phyloP scores from a whole-genome alignment of 2,797 vertebrate genomes.

The Sciurus vulgaris region DNA sequence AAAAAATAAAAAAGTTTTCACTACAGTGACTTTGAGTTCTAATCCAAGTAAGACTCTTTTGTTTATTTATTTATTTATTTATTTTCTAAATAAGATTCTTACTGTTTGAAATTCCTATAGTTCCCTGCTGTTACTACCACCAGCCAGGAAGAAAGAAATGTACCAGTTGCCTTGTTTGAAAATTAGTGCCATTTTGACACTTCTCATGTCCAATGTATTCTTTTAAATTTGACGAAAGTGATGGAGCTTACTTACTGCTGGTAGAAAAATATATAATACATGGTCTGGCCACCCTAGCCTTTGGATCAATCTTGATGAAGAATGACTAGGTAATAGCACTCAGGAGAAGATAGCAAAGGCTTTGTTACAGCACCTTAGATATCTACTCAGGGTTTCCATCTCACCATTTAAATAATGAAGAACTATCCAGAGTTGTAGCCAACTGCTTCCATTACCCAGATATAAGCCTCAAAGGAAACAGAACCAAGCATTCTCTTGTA shows the following conservation, averaged over 20 bases:
- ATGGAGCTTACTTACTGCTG: background rate
- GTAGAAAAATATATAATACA: background rate
- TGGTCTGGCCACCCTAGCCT: background rate
- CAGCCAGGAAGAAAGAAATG: background rate
- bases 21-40: background rate
- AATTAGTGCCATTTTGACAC: background rate
- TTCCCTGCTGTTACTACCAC: background rate
- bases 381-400: conserved; percentile 60
- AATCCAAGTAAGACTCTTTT: too few species aligned
- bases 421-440: background rate
- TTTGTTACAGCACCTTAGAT: conserved; percentile 57
- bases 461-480: background rate
- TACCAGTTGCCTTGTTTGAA: background rate
- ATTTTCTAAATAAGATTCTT: background rate
- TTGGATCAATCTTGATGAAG: background rate
- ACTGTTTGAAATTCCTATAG: background rate
- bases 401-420: conserved; percentile 75
- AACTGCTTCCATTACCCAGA: conserved; percentile 28
- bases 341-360: conserved; percentile 45
- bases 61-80: too few species aligned
- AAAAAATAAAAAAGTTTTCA: background rate
- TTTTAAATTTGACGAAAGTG: background rate
- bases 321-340: background rate
- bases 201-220: background rate
- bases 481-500: background rate